Conservation (phyloP, 2,888 invertebrate genomes). For the Arctia plantaginis region DNA sequence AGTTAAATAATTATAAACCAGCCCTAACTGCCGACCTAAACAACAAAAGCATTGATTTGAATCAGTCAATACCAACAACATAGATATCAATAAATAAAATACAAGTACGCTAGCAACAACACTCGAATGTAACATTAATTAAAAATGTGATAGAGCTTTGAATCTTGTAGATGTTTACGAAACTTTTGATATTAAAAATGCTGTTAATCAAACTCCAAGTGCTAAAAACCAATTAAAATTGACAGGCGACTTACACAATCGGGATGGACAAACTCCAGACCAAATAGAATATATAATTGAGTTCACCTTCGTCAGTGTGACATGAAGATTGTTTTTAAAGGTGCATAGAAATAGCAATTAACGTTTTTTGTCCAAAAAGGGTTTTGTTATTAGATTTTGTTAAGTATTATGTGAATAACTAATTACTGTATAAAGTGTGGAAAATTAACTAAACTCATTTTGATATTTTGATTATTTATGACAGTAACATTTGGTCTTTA, state of each 20-base stretch:
- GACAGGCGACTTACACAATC: slow-evolving; percentile 69
- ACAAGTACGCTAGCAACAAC: slow-evolving; percentile 60
- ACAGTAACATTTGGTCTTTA: neutral
- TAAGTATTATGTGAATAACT: slow-evolving; percentile 30
- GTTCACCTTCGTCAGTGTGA: slow-evolving; percentile 67
- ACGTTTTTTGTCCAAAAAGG: slow-evolving; percentile 42
- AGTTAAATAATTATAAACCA: slow-evolving; percentile 16
- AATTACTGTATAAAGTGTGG: slow-evolving; percentile 1
- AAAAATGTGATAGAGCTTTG: slow-evolving; percentile 58
- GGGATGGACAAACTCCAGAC: slow-evolving; percentile 61
- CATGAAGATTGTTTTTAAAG: slow-evolving; percentile 63
- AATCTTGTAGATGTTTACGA: slow-evolving; percentile 43
- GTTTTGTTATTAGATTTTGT: slow-evolving; percentile 40
- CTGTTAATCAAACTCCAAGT: slow-evolving; percentile 55
- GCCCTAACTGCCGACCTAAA: slow-evolving; percentile 62
- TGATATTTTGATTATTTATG: neutral
- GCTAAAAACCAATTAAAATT: slow-evolving; percentile 78
- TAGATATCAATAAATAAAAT: slow-evolving; percentile 54
- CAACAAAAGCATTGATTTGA: slow-evolving; percentile 66
- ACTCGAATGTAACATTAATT: slow-evolving; percentile 68
- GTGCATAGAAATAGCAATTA: slow-evolving; percentile 54
- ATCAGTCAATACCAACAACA: slow-evolving; percentile 54
- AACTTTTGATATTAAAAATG: slow-evolving; percentile 48
- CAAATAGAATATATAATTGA: slow-evolving; percentile 71
- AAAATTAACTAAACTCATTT: neutral